Evolutionary conservation across 23 tunicate genomes (phyloP).

Genomic region (Styela plicata): DNA sequence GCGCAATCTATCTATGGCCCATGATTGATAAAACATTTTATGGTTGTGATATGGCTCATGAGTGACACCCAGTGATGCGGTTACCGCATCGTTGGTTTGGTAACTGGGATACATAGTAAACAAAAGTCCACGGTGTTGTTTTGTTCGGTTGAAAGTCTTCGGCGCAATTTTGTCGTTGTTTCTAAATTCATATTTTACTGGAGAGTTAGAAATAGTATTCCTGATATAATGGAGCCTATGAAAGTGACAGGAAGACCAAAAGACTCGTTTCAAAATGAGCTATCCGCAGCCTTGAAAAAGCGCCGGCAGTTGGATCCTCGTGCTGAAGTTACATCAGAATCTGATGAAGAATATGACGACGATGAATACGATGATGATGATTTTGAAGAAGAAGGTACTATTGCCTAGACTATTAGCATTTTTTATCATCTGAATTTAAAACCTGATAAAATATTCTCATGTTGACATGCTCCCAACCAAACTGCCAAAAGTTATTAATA

Average conservation of each 20-base stretch:
- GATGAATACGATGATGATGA: conserved; percentile 23
- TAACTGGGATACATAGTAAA: not conserved
- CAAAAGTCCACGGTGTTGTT: not conserved
- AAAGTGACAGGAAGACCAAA: conserved; percentile 24
- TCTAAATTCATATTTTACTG: not conserved
- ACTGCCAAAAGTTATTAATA: too few relatives aligned
- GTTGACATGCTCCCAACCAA: too few relatives aligned
- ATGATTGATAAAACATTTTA: too few relatives aligned
- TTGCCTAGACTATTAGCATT: not conserved
- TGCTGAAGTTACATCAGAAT: not conserved
- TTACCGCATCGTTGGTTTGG: not conserved
- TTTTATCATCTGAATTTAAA: not conserved
- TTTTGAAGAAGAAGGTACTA: conserved; percentile 8
- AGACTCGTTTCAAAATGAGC: conserved; percentile 57
- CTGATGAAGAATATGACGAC: conserved; percentile 26
- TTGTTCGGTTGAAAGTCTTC: not conserved
- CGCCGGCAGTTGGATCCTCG: not conserved
- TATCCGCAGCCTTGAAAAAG: not conserved
- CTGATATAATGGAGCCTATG: not conserved
- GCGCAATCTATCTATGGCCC: too few relatives aligned
- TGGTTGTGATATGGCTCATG: too few relatives aligned
- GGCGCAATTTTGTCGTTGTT: not conserved
- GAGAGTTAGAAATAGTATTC: not conserved
- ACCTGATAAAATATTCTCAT: too few relatives aligned
- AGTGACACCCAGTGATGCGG: not conserved